Evolutionary conservation across 2,888 invertebrate genomes (phyloP).

Genomic region (Ceraclea dissimilis): DNA sequence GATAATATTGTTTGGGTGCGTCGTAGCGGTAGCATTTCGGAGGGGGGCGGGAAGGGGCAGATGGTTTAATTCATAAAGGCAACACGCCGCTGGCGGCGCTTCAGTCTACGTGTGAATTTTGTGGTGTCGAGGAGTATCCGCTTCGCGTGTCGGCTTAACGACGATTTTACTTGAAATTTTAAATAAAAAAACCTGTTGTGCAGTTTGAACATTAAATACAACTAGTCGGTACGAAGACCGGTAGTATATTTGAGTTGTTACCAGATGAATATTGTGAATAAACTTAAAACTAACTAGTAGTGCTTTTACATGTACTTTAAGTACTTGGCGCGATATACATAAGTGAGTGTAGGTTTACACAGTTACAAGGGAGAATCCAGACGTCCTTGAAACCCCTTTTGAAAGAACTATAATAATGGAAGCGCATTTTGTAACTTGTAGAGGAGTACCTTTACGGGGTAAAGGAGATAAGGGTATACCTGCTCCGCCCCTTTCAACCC

Average conservation of each 20-base stretch:
- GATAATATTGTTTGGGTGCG: background rate
- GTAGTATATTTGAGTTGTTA: background rate
- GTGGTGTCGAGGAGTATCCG: background rate
- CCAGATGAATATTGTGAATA: no score
- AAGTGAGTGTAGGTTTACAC: background rate
- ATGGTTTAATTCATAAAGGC: conserved; percentile 16
- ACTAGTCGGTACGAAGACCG: conserved; percentile 17
- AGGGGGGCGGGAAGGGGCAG: conserved; percentile 20
- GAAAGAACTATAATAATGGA: conserved; percentile 40
- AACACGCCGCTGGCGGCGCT: conserved; percentile 9
- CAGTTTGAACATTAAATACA: conserved; percentile 1
- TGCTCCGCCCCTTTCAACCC: conserved; percentile 32
- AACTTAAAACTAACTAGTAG: no score
- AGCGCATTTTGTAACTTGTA: conserved; percentile 50
- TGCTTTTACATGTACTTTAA: no score
- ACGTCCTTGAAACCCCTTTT: conserved; percentile 3
- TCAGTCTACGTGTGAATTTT: conserved; percentile 16
- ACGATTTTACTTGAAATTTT: conserved; percentile 14
- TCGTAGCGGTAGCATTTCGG: background rate
- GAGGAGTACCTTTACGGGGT: conserved; percentile 19
- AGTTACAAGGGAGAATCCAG: background rate
- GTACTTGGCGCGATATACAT: no score
- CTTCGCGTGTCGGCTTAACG: conserved; percentile 7
- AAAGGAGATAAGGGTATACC: conserved; percentile 32
- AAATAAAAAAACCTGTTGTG: conserved; percentile 15